Evolutionary conservation across 2,888 invertebrate species (phyloP).

Genomic region (Ligdia adustata): DNA sequence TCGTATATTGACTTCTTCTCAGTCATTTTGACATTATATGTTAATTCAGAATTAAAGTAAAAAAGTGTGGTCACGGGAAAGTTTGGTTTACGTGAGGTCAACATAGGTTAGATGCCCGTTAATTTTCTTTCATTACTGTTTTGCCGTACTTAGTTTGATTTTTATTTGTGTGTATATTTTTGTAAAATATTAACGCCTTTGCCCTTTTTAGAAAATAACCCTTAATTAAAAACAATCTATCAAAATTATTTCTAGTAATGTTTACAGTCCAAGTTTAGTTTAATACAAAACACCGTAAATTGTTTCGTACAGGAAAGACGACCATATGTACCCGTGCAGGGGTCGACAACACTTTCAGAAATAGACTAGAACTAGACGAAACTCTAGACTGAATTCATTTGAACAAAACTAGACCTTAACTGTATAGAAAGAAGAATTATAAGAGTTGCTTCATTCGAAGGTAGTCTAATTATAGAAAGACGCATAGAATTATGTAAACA

Average conservation of each 20-base stretch:
- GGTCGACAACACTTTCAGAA: conserved; percentile 69
- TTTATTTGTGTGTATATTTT: conserved; percentile 12
- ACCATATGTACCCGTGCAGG: conserved; percentile 48
- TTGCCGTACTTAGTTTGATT: no score
- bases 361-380: conserved; percentile 63
- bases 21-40: conserved; percentile 8
- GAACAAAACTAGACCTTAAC: conserved; percentile 22
- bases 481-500: conserved; percentile 27
- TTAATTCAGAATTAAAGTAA: conserved; percentile 23
- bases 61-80: conserved; percentile 24
- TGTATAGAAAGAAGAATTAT: conserved; percentile 3
- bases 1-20: conserved; percentile 1
- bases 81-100: conserved; percentile 28
- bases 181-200: no score
- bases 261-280: conserved; percentile 38
- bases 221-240: background rate
- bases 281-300: conserved; percentile 47
- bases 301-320: conserved; percentile 51
- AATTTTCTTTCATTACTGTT: conserved; percentile 20
- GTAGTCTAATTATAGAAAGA: conserved; percentile 20
- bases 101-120: conserved; percentile 27
- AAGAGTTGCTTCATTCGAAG: background rate
- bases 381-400: conserved; percentile 9
- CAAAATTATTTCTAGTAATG: conserved; percentile 2
- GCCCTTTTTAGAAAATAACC: no score